Evolutionary conservation across 37 sponge, comb jelly and placozoan genomes (phyloP), one percentile per base, ranked within the genome.

Genomic region (Bolinopsis microptera): DNA sequence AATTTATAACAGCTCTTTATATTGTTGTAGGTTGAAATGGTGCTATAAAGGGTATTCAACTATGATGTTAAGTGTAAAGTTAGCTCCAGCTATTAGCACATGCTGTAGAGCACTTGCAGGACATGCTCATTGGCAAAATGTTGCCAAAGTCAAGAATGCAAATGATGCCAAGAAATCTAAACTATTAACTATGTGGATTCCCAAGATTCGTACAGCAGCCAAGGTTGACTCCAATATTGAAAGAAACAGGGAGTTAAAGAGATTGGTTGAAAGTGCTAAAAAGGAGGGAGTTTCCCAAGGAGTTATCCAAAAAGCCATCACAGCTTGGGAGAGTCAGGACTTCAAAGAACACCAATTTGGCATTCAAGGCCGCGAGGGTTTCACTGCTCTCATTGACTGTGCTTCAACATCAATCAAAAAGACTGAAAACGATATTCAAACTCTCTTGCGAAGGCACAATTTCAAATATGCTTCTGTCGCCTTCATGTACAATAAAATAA

Each of bases 71-170:
- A 48, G 13, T 13, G 9, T 13, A 13, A 48, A 13, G 61, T 5
- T 77, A 35, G 34, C 80, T 35, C 32, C 36, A 9, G 1, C 27
- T 0, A 3, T 77, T 22, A 16, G 0, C 80, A 35, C 5, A 3
- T 77, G 80, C 32, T 32, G 37, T 32, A 77, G 80, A 77, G 37
- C 80, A 28, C 80, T 77, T 77, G 90, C 90, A 27, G 90, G 90
- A n/a, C 90, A 86, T 86, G 90, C 90, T 24, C 41, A 86, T n/a
- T 86, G 90, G 90, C 90, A 86, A 86, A 86, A 86, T 40, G 61
- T 86, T 41, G 90, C 90, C 0, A 39, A 41, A 86, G 90, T 36
- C 3, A 86, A 86, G 61, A 48, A 27, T 41, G 61, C 61, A 1
- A 41, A 24, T 16, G 90, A 86, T 24, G 36, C 34, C 30, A 86